Base-by-base conservation (phyloP, 2,888 invertebrate genomes). In the Troides oblongomaculatus region DNA sequence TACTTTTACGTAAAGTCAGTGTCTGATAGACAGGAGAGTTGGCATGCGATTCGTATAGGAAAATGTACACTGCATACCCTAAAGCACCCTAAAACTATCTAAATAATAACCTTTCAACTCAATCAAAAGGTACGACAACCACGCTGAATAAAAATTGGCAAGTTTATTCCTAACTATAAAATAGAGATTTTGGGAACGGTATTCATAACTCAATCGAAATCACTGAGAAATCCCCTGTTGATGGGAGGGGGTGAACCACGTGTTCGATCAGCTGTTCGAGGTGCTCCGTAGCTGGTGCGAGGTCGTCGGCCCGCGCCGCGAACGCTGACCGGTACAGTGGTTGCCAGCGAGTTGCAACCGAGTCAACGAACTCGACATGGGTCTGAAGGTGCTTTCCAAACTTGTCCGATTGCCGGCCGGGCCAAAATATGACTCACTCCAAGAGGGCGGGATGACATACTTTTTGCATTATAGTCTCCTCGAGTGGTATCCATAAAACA, bases 341-440 rank as follows among this genome's bases (percentile, higher is more conserved):
- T 78, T 17, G 76, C 72, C 76, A 79, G 79, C 77, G 73, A 79
- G 79, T 79, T 79, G 77, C 78, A 72, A 62, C 67, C 68, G 77
- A 77, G 84, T 84, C 82, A 82, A 77, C 81, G 82, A 79, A 80
- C 83, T 78, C 68, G 67, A 43, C 43, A 18, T 74, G 39, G 63
- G 63, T 39, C 66, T 43, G n/a, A 39, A 36, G 66, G 62, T 64
- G 61, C 46, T 69, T 61, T 65, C 69, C 69, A 66, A 70, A 70
- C 71, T 70, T 72, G 73, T 75, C 73, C 69, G 43, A 68, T 50
- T 66, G 64, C 70, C 71, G 62, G 56, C 36, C 64, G 66, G 66
- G 64, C 71, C 73, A 68, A 71, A 74, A 73, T 75, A 74, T 72
- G 72, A 71, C 65, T 69, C 73, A 70, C 72, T 70, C 72, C 69